These are phyloP conservation scores for Emydocephalus ijimae DNA, from an alignment of 2,113 vertebrate species.

Conservation along the genomic window DNA sequence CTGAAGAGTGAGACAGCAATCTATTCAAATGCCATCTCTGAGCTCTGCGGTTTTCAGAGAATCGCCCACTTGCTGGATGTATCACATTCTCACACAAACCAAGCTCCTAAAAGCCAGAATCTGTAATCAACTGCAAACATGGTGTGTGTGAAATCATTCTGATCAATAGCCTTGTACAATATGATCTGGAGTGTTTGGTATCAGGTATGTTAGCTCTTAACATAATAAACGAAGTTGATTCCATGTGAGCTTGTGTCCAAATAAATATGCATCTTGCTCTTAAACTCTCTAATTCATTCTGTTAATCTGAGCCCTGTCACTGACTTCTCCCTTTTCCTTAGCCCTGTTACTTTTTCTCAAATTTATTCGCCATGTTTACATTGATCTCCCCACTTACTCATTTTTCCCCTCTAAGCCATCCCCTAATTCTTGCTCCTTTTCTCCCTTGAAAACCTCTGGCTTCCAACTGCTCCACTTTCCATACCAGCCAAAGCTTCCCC, in stretches of 20 bases:
- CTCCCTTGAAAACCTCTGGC: not conserved
- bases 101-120: not conserved
- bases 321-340: not conserved
- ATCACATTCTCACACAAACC: not conserved
- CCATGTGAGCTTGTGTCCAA: not conserved
- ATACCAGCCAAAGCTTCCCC: slow-evolving; percentile 14
- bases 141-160: not conserved
- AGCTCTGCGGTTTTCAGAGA: not conserved
- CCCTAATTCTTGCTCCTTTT: not conserved
- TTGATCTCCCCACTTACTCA: not conserved
- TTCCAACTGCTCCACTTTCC: not conserved
- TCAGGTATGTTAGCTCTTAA: not conserved
- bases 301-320: too few relatives aligned
- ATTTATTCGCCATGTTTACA: not conserved
- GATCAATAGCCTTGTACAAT: not conserved
- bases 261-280: not conserved
- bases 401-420: not conserved
- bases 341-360: not conserved
- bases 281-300: not conserved
- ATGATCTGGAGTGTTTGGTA: not conserved
- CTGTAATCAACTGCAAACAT: not conserved
- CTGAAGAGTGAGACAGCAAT: not conserved
- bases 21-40: not conserved
- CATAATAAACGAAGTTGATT: not conserved
- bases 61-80: too few relatives aligned